Conservation (phyloP, 2,113 vertebrate species). For the Haemorhous mexicanus region DNA sequence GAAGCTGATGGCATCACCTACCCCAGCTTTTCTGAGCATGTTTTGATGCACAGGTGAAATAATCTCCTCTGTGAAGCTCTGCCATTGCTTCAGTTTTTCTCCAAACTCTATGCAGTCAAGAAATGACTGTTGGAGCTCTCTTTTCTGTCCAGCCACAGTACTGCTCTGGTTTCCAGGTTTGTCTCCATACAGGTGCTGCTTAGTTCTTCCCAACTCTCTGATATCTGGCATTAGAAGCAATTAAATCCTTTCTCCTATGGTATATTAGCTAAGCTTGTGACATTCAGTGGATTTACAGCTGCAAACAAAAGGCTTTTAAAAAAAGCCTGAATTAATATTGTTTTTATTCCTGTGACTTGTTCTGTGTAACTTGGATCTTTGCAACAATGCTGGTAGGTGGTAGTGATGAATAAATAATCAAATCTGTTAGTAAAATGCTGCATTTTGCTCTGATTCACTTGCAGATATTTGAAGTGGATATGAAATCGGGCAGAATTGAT, state of each 20-base stretch:
- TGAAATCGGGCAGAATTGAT: not conserved
- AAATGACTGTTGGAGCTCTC: not conserved
- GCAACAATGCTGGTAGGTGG: not conserved
- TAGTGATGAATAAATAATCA: conserved; percentile 32
- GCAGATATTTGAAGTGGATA: conserved; percentile 19
- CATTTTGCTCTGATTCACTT: conserved; percentile 21
- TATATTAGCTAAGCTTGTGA: not conserved
- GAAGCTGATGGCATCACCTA: not conserved
- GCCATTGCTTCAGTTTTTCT: not conserved
- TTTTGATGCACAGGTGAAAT: not conserved
- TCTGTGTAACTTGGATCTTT: not conserved
- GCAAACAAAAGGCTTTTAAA: not conserved
- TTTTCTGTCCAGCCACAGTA: not conserved
- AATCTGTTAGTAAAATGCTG: conserved; percentile 8
- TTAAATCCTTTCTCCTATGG: not conserved
- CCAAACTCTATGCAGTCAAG: not conserved
- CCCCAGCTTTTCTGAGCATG: rapidly evolving
- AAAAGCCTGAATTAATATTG: not conserved
- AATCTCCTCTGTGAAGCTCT: not conserved
- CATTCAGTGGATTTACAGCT: not conserved
- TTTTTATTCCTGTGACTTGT: not conserved
- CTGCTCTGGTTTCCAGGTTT: not conserved
- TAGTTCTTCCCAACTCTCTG: not conserved
- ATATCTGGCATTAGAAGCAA: not conserved
- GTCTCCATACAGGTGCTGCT: not conserved